Conservation (phyloP, 53 echinoderm and acorn worm species). For the Temnopleurus reevesii region DNA sequence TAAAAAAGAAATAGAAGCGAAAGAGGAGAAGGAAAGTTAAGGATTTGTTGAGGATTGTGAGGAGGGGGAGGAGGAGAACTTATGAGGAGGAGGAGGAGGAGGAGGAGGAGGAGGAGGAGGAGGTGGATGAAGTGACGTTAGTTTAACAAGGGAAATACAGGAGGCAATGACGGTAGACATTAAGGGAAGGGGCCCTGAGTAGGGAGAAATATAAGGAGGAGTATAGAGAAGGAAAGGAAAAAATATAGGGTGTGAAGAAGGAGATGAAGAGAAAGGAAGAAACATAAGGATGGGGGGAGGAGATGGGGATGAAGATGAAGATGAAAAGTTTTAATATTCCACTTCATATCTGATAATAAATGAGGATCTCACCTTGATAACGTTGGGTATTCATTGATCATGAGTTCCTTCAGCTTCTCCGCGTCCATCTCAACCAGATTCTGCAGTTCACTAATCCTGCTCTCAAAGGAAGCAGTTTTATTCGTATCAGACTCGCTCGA, state of each 20-base stretch:
- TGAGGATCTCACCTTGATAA: slow-evolving; percentile 75
- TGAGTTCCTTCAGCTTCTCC: slow-evolving; percentile 81
- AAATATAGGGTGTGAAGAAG: neutral
- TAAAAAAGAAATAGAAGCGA: neutral
- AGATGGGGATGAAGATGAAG: neutral
- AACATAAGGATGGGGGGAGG: neutral
- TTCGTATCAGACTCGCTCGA: slow-evolving; percentile 26
- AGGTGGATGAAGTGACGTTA: neutral
- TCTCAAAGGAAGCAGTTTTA: slow-evolving; percentile 69
- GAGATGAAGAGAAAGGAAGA: neutral
- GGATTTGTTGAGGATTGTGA: neutral
- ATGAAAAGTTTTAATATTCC: too few species aligned
- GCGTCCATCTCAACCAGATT: slow-evolving; percentile 80
- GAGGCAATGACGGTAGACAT: too few species aligned
- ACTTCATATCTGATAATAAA: too few species aligned
- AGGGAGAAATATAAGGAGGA: neutral
- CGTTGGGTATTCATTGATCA: slow-evolving; percentile 91
- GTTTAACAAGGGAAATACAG: too few species aligned
- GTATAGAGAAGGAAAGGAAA: neutral
- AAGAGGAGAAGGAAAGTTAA: neutral
- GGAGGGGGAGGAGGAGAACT: neutral
- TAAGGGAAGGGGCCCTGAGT: too few species aligned
- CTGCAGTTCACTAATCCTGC: slow-evolving; percentile 79
- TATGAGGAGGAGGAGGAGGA: neutral
- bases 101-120: neutral